Evolutionary conservation across 2,113 vertebrate species (phyloP).

Genomic region (Megaptera novaeangliae): DNA sequence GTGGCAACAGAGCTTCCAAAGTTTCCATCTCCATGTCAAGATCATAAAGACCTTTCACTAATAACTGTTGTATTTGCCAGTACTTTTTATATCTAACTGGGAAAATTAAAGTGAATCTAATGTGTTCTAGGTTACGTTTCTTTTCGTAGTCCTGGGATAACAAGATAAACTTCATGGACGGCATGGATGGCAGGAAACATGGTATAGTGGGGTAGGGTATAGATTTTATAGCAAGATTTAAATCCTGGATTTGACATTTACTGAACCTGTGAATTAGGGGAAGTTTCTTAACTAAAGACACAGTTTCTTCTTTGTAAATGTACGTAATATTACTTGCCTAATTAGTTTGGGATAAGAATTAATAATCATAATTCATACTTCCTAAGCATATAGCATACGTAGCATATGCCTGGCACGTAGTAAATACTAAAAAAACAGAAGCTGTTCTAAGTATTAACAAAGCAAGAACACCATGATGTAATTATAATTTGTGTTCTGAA

Average conservation of each 20-base stretch:
- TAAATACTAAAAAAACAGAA: neutral
- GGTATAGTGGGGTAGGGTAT: neutral
- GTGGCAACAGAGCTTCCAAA: neutral
- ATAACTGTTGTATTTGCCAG: neutral
- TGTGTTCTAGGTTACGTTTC: neutral
- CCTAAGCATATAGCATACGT: neutral
- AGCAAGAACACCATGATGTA: neutral
- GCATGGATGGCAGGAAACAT: neutral
- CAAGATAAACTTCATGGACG: neutral
- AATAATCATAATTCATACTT: neutral
- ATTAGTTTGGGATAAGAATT: neutral
- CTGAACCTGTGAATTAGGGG: neutral
- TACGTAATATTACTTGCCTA: neutral
- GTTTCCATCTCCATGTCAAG: neutral
- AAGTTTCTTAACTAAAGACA: neutral
- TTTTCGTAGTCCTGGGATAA: neutral
- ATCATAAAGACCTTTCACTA: neutral
- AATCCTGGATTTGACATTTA: neutral
- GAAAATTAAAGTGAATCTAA: neutral
- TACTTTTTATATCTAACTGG: neutral
- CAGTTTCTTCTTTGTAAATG: neutral
- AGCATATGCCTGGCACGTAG: neutral
- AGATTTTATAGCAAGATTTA: neutral
- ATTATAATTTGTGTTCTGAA: conserved; percentile 7
- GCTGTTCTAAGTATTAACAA: neutral